phyloP scores from a whole-genome alignment of 2,888 invertebrate genomes.

The Hipparchia semele region DNA sequence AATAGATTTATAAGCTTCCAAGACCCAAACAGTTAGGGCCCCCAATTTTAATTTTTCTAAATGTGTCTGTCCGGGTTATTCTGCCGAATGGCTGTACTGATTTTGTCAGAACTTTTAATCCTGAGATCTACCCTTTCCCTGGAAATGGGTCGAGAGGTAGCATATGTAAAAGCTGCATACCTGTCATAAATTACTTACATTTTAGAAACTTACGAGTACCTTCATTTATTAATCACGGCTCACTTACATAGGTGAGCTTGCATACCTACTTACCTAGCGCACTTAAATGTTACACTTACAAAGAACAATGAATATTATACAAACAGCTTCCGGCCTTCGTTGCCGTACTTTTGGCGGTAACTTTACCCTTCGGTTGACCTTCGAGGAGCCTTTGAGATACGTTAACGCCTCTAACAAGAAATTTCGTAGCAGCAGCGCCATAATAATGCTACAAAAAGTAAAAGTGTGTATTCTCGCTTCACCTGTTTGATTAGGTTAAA shows the following conservation, averaged over 20 bases:
- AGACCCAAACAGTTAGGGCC: no score
- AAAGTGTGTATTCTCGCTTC: conserved; percentile 18
- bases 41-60: no score
- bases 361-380: conserved; percentile 28
- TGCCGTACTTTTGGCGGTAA: not conserved
- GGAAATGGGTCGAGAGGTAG: no score
- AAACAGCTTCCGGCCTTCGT: not conserved
- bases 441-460: conserved; percentile 24
- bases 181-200: no score
- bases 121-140: no score
- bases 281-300: not conserved
- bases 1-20: no score
- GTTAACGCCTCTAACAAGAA: conserved; percentile 30
- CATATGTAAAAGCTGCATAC: no score
- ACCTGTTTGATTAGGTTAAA: conserved; percentile 57
- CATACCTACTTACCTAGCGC: no score
- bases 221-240: not conserved
- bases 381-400: conserved; percentile 25
- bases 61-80: no score
- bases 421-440: conserved; percentile 16
- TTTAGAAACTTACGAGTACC: not conserved
- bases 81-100: no score
- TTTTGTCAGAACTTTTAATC: no score
- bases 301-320: not conserved
- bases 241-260: no score